These are phyloP conservation scores for Ptycholaimellus sp. DNA, from an alignment of 2,888 invertebrate genomes.

Conservation along the genomic window DNA sequence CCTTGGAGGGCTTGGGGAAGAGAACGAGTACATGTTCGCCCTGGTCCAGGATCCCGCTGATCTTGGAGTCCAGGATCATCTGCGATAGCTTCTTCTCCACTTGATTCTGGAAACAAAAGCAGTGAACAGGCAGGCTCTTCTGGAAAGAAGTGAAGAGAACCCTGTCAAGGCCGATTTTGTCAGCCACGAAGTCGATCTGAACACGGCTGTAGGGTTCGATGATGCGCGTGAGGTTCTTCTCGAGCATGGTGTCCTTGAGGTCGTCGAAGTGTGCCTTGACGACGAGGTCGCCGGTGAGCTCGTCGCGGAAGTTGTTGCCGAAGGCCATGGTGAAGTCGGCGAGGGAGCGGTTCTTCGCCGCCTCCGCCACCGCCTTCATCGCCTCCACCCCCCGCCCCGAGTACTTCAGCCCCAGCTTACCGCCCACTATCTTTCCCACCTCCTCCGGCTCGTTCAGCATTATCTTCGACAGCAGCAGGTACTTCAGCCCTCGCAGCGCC, in stretches of 20 bases:
- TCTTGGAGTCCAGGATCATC: constrained; percentile 96
- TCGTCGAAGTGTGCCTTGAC: constrained; percentile 87
- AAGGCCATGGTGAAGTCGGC: constrained; percentile 76
- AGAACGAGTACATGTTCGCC: constrained; percentile 91
- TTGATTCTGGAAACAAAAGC: constrained; percentile 41
- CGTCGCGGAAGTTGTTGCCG: no score
- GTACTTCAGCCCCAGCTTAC: constrained; percentile 86
- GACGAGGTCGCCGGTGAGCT: constrained; percentile 81
- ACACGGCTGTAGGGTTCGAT: constrained; percentile 96
- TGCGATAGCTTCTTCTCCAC: constrained; percentile 97
- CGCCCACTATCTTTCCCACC: constrained; percentile 74
- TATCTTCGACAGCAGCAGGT: constrained; percentile 94
- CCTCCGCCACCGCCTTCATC: constrained; percentile 84
- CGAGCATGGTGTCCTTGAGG: constrained; percentile 88
- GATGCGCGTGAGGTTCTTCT: constrained; percentile 88
- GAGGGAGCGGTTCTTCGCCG: constrained; percentile 80
- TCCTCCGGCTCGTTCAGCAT: no score
- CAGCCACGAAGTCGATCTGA: constrained; percentile 34
- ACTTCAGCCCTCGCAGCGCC: constrained; percentile 82
- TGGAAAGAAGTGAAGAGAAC: no score
- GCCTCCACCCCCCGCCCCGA: constrained; percentile 69
- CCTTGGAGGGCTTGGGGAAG: constrained; percentile 74
- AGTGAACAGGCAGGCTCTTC: background rate
- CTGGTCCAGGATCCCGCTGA: constrained; percentile 57
- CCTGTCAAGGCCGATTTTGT: constrained; percentile 23